phyloP scores from a whole-genome alignment of 92 coral and sea anemone species.

The Micromussa lordhowensis region DNA sequence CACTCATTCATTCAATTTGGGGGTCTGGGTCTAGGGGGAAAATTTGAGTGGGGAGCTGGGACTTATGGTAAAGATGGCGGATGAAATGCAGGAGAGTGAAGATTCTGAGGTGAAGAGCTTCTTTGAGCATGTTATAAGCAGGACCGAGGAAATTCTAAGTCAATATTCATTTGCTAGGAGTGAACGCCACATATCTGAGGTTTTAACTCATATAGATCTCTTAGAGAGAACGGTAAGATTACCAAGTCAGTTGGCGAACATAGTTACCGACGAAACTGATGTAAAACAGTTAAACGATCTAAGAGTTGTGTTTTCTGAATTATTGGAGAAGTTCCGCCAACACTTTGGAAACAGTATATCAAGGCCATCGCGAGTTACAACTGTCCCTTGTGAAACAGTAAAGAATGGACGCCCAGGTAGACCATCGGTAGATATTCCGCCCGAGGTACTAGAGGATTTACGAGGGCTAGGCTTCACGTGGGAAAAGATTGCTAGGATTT shows the following conservation, averaged over 20 bases:
- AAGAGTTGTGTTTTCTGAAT: conserved; percentile 28
- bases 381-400: not conserved
- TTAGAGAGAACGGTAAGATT: conserved; percentile 56
- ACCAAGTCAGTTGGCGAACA: conserved; percentile 25
- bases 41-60: conserved; percentile 2
- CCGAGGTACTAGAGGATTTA: conserved; percentile 36
- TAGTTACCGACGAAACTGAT: conserved; percentile 49
- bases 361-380: too few relatives aligned
- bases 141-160: conserved; percentile 53
- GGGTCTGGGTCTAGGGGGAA: conserved; percentile 40
- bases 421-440: conserved; percentile 47
- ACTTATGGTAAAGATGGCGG: conserved; percentile 2
- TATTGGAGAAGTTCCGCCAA: conserved; percentile 22
- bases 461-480: too few relatives aligned
- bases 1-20: conserved; percentile 22
- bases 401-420: conserved; percentile 53
- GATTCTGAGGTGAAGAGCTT: conserved; percentile 28
- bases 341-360: not conserved
- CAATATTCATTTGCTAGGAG: conserved; percentile 9
- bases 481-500: too few relatives aligned
- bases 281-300: too few relatives aligned
- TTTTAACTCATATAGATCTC: conserved; percentile 53
- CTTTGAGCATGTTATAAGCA: conserved; percentile 41
- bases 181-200: conserved; percentile 27
- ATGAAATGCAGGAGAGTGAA: too few relatives aligned